Evolutionary conservation across 2,113 vertebrate genomes (phyloP), one percentile per base, ranked within the genome.

Genomic region (Fregetta grallaria): DNA sequence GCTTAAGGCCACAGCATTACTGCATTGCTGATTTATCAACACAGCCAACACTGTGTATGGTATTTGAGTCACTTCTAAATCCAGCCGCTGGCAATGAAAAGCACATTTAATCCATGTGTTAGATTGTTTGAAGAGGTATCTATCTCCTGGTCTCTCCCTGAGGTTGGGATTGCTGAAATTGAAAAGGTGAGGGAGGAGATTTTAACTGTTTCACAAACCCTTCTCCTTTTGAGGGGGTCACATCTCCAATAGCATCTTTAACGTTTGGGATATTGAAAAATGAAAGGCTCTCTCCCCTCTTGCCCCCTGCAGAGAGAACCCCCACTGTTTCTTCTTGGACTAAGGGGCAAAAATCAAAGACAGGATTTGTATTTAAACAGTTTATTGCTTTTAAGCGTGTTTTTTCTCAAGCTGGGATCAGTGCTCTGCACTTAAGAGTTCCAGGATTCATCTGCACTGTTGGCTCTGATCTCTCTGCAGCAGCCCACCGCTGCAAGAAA

Each of bases 51-150:
- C 50, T 67, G 83, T 82, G 78, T 77, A 95, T 65, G 85, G 74
- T 86, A 75, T 76, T 95, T 85, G 94, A 96, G 94, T 91, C 96
- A 42, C 92, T 95, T 96, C 91, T 95, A 88, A 95, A 96, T 92
- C 96, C 86, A 91, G 66, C 95, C 36, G 1, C 96, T 93, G 85
- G 94, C 94, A 93, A 82, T 62, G 61, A 95, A 92, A 86, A 71
- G 42, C 84, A 95, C 90, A 75, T 77, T 84, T 94, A 96, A 90
- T 97, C 96, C 89, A 80, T 96, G 86, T 68, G 76, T 96, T 95
- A 91, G 86, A 77, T 73, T 92, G 88, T 95, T 96, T 93, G 87
- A 96, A 95, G 91, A 96, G 58, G 71, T 75, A 77, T 94, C 89
- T 97, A 50, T 95, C 89, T 96, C 67, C 89, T 71, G 40, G n/a